These are phyloP conservation scores for Acanthococcus lagerstroemiae DNA, from an alignment of 2,888 invertebrate genomes.

Conservation along the genomic window DNA sequence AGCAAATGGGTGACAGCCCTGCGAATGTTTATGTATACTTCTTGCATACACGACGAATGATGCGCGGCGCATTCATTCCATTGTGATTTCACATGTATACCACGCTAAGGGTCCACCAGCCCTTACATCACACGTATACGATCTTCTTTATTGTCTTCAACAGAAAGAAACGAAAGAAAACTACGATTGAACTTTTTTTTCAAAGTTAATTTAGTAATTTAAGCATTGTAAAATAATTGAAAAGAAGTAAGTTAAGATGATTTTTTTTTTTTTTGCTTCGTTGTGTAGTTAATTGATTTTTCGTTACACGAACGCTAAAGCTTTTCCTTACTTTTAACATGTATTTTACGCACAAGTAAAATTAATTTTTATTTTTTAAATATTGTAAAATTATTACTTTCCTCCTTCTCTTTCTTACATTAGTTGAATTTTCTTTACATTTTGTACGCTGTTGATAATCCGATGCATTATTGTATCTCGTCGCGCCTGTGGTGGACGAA, in stretches of 20 bases:
- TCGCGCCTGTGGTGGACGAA: neutral
- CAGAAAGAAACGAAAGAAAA: constrained; percentile 4
- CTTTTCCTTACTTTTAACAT: constrained; percentile 14
- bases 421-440: neutral
- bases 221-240: constrained; percentile 8
- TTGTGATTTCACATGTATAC: constrained; percentile 21
- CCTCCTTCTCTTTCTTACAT: neutral
- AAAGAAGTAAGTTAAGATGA: constrained; percentile 11
- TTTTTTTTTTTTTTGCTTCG: constrained; percentile 9
- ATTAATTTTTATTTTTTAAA: constrained; percentile 19
- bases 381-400: constrained; percentile 2
- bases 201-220: constrained; percentile 13
- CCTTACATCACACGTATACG: constrained; percentile 10
- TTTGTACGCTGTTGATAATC: constrained; percentile 1
- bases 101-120: neutral
- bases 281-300: constrained; percentile 21
- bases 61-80: neutral
- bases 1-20: too few relatives aligned
- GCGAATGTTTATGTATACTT: too few relatives aligned
- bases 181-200: constrained; percentile 11
- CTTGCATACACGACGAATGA: neutral
- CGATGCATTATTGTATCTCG: neutral
- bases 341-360: constrained; percentile 24
- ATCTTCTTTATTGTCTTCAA: constrained; percentile 8
- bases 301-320: constrained; percentile 20